A percentile compares a stretch with the other conserved stretches of the same genome.
These are phyloP conservation scores for Elaphurus davidianus DNA, from an alignment of 2,113 vertebrate genomes.

Conservation along the genomic window DNA sequence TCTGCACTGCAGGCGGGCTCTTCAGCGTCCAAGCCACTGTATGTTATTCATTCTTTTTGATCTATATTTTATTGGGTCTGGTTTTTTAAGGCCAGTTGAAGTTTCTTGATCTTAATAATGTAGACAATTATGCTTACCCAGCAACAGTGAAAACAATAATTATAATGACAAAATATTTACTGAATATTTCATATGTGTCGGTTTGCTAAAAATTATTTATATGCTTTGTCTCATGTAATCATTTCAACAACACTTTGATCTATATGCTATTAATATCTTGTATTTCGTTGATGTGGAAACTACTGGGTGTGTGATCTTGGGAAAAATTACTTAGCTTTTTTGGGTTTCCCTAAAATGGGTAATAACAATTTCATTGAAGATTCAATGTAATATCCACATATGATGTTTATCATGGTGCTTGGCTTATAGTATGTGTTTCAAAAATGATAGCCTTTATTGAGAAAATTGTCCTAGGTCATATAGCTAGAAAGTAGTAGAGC, in stretches of 20 bases:
- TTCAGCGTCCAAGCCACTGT: background rate
- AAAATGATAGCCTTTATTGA: background rate
- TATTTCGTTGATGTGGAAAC: background rate
- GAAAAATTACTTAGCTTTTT: constrained; percentile 14
- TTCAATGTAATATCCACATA: background rate
- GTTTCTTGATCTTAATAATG: constrained; percentile 4
- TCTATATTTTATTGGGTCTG: background rate
- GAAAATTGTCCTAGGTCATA: background rate
- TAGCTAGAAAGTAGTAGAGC: background rate
- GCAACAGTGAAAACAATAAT: background rate
- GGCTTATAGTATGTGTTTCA: background rate
- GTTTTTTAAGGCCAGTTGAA: constrained; percentile 14
- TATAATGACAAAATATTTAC: background rate
- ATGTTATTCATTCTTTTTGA: background rate
- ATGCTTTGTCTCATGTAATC: background rate
- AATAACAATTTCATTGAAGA: background rate
- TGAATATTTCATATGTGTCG: background rate
- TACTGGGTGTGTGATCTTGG: background rate
- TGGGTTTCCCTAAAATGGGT: background rate
- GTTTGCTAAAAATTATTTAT: background rate
- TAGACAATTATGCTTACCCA: background rate
- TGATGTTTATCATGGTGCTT: background rate
- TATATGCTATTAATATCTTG: background rate
- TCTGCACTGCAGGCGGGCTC: background rate
- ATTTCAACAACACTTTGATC: background rate